Conservation (phyloP, 1,140 invertebrate species). For the Laupala kohalensis region DNA sequence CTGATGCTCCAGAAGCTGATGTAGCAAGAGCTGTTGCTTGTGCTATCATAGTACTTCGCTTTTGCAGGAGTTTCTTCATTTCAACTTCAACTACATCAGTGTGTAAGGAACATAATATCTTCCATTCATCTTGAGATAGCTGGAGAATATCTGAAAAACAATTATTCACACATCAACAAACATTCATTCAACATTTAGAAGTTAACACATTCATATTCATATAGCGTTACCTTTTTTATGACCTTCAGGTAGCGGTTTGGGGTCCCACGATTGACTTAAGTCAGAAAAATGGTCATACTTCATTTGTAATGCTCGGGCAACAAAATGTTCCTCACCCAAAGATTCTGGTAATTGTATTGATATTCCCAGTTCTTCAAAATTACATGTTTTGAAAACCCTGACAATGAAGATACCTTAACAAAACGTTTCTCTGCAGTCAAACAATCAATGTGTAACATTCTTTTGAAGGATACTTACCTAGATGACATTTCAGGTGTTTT, state of each 20-base stretch:
- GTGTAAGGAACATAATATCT: neutral
- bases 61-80: neutral
- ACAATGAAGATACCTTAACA: no score
- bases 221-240: conserved; percentile 2
- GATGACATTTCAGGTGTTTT: neutral
- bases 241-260: neutral
- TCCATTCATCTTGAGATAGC: neutral
- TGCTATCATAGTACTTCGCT: neutral
- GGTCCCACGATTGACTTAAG: conserved; percentile 24
- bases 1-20: no score
- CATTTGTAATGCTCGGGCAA: conserved; percentile 41
- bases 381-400: neutral
- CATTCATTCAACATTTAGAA: no score
- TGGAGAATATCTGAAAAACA: neutral
- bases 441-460: neutral
- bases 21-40: neutral
- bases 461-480: no score
- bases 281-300: conserved; percentile 44
- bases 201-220: no score
- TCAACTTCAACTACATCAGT: neutral
- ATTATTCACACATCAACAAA: no score
- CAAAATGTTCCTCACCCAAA: conserved; percentile 36
- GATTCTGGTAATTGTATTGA: conserved; percentile 39
- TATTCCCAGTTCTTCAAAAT: conserved; percentile 39
- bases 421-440: no score